These are phyloP conservation scores for Drosophila sordidapex DNA, from an alignment of 2,888 invertebrate genomes.

Conservation along the genomic window DNA sequence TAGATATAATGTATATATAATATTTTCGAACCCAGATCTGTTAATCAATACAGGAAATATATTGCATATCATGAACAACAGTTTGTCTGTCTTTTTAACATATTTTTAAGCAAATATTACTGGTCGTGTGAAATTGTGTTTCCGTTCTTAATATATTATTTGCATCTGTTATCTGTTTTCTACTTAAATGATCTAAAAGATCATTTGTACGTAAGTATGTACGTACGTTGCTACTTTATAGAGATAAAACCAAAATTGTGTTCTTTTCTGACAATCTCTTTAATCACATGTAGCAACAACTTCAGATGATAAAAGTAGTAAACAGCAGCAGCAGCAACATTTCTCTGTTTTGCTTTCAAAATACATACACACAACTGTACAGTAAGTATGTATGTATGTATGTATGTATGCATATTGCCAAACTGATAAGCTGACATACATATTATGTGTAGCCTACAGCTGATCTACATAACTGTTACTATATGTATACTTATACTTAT, in stretches of 20 bases:
- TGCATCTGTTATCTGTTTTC: conserved; percentile 1
- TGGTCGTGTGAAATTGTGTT: neutral
- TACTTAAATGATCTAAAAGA: conserved; percentile 9
- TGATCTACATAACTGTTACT: conserved; percentile 1
- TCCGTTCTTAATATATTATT: conserved; percentile 6
- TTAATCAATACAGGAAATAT: neutral
- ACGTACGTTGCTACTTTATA: neutral
- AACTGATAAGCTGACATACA: conserved; percentile 23
- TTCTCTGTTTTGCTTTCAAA: conserved; percentile 1
- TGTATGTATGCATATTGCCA: conserved; percentile 6
- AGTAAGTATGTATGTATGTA: neutral
- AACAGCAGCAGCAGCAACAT: conserved; percentile 3
- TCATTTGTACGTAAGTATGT: conserved; percentile 7
- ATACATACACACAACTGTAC: neutral
- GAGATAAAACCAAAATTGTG: conserved; percentile 7
- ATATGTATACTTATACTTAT: neutral
- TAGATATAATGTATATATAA: neutral
- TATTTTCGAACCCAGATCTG: neutral
- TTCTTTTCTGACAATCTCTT: conserved; percentile 13
- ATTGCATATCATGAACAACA: neutral
- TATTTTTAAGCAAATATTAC: neutral
- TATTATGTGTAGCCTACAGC: neutral
- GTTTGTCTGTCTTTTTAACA: neutral
- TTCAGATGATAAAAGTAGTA: conserved; percentile 22
- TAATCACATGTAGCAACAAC: conserved; percentile 26